A percentile compares a stretch with the other conserved stretches of the same genome.
Evolutionary conservation across 2,797 vertebrate genomes (phyloP).

Genomic region (Caiman crocodilus): DNA sequence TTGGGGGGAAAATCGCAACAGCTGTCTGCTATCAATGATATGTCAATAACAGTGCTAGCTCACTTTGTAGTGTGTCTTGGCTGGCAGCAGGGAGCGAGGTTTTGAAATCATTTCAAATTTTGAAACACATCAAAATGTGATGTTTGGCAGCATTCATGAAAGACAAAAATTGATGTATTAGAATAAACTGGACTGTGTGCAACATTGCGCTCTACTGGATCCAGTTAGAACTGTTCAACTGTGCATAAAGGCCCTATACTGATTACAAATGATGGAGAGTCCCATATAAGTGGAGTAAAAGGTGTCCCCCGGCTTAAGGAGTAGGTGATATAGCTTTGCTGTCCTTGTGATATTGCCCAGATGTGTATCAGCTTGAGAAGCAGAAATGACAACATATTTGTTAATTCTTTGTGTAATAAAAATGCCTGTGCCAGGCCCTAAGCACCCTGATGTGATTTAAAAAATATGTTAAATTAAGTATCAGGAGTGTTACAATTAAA

Average conservation of each 20-base stretch:
- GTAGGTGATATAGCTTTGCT: neutral
- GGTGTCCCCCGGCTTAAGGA: neutral
- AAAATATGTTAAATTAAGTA: too few species aligned
- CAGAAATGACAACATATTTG: too few species aligned
- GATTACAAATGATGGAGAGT: too few species aligned
- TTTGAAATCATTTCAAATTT: conserved; percentile 21
- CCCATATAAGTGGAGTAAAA: neutral
- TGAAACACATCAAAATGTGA: neutral
- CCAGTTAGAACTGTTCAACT: too few species aligned
- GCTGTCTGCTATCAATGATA: conserved; percentile 3
- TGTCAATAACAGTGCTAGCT: neutral
- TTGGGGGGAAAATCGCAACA: neutral
- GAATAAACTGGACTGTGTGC: too few species aligned
- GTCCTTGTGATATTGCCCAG: neutral
- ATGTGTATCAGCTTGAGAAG: too few species aligned
- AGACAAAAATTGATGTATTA: neutral
- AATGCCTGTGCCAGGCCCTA: too few species aligned
- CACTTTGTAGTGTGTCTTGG: neutral
- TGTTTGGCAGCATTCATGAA: neutral
- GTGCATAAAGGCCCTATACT: too few species aligned
- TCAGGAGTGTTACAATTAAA: too few species aligned
- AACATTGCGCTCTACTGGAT: too few species aligned
- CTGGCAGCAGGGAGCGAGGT: neutral
- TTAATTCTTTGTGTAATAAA: too few species aligned
- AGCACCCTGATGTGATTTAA: too few species aligned